Evolutionary conservation across 2,888 invertebrate species (phyloP).

Genomic region (Patella caerulea): DNA sequence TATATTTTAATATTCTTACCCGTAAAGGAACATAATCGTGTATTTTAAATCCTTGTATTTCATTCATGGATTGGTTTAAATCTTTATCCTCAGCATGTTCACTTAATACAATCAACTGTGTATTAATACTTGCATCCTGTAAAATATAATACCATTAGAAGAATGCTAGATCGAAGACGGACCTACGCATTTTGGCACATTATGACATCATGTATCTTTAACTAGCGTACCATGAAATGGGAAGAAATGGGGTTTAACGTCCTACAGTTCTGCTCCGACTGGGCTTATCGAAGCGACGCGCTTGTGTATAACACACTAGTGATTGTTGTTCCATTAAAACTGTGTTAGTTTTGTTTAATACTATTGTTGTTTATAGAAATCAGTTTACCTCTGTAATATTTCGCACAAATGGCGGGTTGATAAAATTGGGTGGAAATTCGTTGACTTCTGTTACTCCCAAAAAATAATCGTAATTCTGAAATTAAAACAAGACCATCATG

Average conservation of each 20-base stretch:
- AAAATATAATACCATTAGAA: background rate
- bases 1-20: background rate
- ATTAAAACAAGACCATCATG: background rate
- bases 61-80: slow-evolving; percentile 8
- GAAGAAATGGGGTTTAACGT: too few species aligned
- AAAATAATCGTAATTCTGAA: slow-evolving; percentile 3
- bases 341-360: too few species aligned
- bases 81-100: slow-evolving; percentile 17
- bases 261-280: too few species aligned
- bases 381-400: slow-evolving; percentile 18
- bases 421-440: slow-evolving; percentile 19
- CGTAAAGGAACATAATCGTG: background rate
- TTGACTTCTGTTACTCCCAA: slow-evolving; percentile 13
- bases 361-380: too few species aligned
- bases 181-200: too few species aligned
- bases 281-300: too few species aligned
- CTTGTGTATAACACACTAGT: too few species aligned
- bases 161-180: too few species aligned
- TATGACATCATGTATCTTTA: too few species aligned
- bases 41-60: slow-evolving; percentile 19
- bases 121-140: background rate
- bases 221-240: too few species aligned
- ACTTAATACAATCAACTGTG: background rate
- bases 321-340: too few species aligned
- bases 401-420: slow-evolving; percentile 13